phyloP scores from a whole-genome alignment of 2,113 vertebrate genomes.

The Phylloscopus trochilus region DNA sequence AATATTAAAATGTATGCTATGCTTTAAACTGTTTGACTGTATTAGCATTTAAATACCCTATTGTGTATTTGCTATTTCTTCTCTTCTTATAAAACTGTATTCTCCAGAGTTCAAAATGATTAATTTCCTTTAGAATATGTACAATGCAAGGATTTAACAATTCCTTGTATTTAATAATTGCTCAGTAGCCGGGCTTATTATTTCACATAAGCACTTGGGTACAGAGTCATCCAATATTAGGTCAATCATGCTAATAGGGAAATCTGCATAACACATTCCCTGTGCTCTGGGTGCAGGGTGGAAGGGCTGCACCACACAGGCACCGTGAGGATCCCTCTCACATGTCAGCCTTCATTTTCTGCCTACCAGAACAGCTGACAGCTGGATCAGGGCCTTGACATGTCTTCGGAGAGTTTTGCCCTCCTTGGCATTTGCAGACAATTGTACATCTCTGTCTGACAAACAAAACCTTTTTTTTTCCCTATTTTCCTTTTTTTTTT shows the following conservation, averaged over 20 bases:
- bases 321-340: background rate
- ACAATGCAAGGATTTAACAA: slow-evolving; percentile 70
- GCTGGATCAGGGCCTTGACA: slow-evolving; percentile 31
- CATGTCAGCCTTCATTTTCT: slow-evolving; percentile 35
- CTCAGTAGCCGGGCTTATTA: slow-evolving; percentile 64
- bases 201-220: slow-evolving; percentile 44
- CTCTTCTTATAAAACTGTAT: slow-evolving; percentile 64
- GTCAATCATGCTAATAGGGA: background rate
- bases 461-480: background rate
- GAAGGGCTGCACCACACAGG: background rate
- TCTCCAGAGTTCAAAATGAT: slow-evolving; percentile 69
- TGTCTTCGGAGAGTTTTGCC: slow-evolving; percentile 3
- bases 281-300: background rate
- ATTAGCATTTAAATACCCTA: slow-evolving; percentile 73
- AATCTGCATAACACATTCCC: background rate
- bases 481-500: background rate
- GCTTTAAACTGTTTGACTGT: slow-evolving; percentile 69
- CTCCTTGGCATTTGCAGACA: slow-evolving; percentile 25
- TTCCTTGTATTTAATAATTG: slow-evolving; percentile 70
- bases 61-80: slow-evolving; percentile 69
- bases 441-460: slow-evolving; percentile 25
- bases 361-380: slow-evolving; percentile 22
- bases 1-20: slow-evolving; percentile 63
- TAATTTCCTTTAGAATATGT: slow-evolving; percentile 70
- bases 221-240: background rate